Base-by-base conservation (phyloP, 92 coral and sea anemone species). In the Virgularia gustaviana region DNA sequence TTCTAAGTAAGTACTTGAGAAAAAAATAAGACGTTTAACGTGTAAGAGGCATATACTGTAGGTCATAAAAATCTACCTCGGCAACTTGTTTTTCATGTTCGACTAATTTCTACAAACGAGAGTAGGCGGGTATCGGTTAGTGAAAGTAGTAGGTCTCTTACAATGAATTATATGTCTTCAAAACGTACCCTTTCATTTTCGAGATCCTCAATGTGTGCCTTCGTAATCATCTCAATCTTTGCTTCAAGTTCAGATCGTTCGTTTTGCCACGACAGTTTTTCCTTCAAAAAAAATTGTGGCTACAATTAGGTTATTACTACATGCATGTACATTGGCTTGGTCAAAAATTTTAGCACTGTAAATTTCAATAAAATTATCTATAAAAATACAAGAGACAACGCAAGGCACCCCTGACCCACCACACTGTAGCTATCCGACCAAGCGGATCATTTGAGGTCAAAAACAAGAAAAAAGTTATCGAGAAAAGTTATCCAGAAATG, bases 101-200 rank as follows among this genome's bases (percentile, higher is more conserved):
- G 45, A 85, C 78, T 24, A 85, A 88, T 87, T 85, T 90, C 99
- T 94, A 70, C 20, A 63, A 19, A 36, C 41, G 63, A 53, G 15
- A 32, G 32, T 43, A 43, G 1, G 51, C 13, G 20, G 51, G 51
- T 43, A 1, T 13, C 51, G 20, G 20, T 13, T 13, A 1, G 4
- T 43, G n/a, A 43, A 16, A 16, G n/a, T n/a, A n/a, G n/a, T n/a
- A n/a, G n/a, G n/a, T n/a, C n/a, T n/a, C n/a, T n/a, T n/a, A n/a
- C 38, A 28, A 28, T 3, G 29, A 22, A 19, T 13, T 36, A 24
- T 1, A 24, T 52, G 12, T 58, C 25, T 30, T 20, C 42, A n/a
- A n/a, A n/a, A n/a, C 56, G 35, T 52, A 94, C 99, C 89, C 81
- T 82, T 78, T 89, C 96, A 53, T 74, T 75, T 19, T 78, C 73